Conservation (phyloP, 2,797 vertebrate species). For the Schizothorax lantsangensis region DNA sequence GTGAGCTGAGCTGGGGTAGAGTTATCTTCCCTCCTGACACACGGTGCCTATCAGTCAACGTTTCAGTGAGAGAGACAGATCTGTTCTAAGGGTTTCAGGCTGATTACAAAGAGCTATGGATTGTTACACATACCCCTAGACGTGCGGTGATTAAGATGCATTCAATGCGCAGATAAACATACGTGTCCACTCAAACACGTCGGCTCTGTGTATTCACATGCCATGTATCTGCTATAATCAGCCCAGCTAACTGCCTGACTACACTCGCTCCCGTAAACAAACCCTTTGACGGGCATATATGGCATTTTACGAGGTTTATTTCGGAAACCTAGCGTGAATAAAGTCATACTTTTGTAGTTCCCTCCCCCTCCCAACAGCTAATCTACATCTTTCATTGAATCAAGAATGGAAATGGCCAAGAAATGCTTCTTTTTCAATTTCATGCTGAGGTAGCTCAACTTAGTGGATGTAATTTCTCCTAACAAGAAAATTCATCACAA, state of each 20-base stretch:
- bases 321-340: conserved; percentile 76
- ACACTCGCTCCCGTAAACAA: conserved; percentile 78
- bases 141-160: conserved; percentile 49
- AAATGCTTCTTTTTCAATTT: conserved; percentile 99
- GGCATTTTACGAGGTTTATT: conserved; percentile 39
- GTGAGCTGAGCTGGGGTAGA: conserved; percentile 93
- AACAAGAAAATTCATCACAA: conserved; percentile 99
- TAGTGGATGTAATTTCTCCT: conserved; percentile 98
- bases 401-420: conserved; percentile 99
- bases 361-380: conserved; percentile 74
- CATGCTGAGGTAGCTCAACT: conserved; percentile 99
- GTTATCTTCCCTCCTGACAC: conserved; percentile 96
- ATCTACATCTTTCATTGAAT: conserved; percentile 97
- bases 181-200: conserved; percentile 41
- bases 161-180: conserved; percentile 45
- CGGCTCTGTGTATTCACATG: conserved; percentile 23
- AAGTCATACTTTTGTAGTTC: conserved; percentile 75
- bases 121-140: conserved; percentile 42
- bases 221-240: conserved; percentile 50
- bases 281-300: conserved; percentile 79
- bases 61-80: conserved; percentile 38
- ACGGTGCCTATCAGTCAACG: conserved; percentile 95
- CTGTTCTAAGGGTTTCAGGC: conserved; percentile 33
- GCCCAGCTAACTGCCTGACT: conserved; percentile 72
- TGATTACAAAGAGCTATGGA: conserved; percentile 29